Percentiles rank a stretch among this genome's conserved stretches.
Evolutionary conservation across 2,888 invertebrate species (phyloP).

Genomic region (Lydus trimaculatus): DNA sequence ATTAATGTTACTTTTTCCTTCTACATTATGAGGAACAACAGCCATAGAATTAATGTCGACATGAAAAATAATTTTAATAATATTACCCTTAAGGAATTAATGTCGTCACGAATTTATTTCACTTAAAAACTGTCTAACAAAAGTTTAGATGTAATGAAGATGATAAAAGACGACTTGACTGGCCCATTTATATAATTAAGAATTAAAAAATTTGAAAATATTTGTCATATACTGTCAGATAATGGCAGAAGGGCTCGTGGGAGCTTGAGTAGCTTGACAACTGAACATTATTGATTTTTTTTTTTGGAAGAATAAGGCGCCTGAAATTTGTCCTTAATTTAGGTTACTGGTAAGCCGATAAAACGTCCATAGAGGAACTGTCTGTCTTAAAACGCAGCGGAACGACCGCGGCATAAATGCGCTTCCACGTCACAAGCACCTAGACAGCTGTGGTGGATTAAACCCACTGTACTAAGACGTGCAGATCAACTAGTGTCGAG

Average conservation of each 20-base stretch:
- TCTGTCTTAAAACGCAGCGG: no score
- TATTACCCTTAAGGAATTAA: conserved; percentile 37
- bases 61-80: conserved; percentile 38
- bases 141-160: neutral
- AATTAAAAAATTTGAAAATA: neutral
- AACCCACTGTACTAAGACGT: no score
- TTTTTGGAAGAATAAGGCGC: no score
- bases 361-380: no score
- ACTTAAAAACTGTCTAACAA: conserved; percentile 29
- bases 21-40: neutral
- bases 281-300: no score
- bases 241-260: neutral
- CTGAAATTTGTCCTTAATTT: no score
- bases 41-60: conserved; percentile 27
- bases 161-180: neutral
- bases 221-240: neutral
- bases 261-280: no score
- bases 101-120: conserved; percentile 39
- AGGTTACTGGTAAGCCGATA: no score
- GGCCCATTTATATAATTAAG: conserved; percentile 4
- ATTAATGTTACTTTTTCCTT: neutral
- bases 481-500: no score
- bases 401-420: no score
- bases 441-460: no score
- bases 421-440: no score